Evolutionary conservation across 2,888 invertebrate species (phyloP), one percentile per base, ranked within the genome.

Genomic region (Galeruca laticollis): DNA sequence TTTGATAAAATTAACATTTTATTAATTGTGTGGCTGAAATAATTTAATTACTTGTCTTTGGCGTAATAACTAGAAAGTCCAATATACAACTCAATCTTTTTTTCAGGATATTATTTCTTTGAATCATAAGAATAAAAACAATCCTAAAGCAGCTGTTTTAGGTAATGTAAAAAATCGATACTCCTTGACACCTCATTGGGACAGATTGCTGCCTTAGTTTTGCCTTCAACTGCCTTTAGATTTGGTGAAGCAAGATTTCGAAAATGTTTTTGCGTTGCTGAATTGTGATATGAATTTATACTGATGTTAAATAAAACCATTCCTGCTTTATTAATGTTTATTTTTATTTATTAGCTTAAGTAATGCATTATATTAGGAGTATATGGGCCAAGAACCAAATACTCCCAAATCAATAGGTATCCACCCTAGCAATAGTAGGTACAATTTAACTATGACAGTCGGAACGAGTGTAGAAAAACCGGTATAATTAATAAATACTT

Each of bases 161-260:
- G 84, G 83, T 21, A 71, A 76, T 62, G 72, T 83, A 60, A 68
- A 80, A 65, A 80, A 81, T 68, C 78, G 79, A 68, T 82, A 78
- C 60, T 74, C 79, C 31, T 67, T 84, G 31, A 78, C 77, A 65
- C 84, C 83, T 31, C 73, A 78, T 57, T 84, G 83, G 84, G 71
- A 75, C 40, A 66, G 59, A 47, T 67, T 79, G 40, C 70, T 79
- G 54, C 61, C 21, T 15, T 63, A 67, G 54, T 31, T 10, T 13
- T 10, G 47, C 2, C 18, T 52, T 37, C 11, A 49, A 60, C 64
- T 69, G 64, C 63, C 40, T 65, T 35, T 63, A 15, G 26, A 60
- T 56, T 26, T 49, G 47, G 64, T 60, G 65, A 63, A 63, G 21
- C 56, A 56, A 37, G n/a, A 15, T 60, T 54, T 57, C 18, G 11